Evolutionary conservation across 2,797 vertebrate species (phyloP).

Genomic region (Aratinga solstitialis): DNA sequence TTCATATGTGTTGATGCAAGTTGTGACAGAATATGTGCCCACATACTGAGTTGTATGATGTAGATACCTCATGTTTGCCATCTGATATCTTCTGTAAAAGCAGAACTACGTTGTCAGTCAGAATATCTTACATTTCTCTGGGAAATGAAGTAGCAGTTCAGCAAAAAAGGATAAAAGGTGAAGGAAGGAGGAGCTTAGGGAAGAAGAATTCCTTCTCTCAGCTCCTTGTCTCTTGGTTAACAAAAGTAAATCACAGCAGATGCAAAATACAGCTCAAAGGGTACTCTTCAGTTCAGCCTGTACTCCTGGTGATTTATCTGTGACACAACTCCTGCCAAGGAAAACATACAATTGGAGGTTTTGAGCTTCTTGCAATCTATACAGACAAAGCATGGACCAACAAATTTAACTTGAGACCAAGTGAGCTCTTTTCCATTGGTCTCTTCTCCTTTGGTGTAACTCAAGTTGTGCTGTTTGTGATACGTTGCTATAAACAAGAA

Average conservation of each 20-base stretch:
- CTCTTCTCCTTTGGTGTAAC: neutral
- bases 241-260: neutral
- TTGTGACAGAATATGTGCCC: neutral
- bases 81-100: neutral
- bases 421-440: neutral
- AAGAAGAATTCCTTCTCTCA: neutral
- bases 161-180: neutral
- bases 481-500: accelerated
- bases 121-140: neutral
- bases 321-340: neutral
- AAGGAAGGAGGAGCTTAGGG: neutral
- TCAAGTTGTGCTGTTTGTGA: neutral
- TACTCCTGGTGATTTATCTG: neutral
- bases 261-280: neutral
- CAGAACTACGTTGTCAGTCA: neutral
- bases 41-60: neutral
- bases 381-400: neutral
- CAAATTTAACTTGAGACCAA: neutral
- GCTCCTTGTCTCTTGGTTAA: neutral
- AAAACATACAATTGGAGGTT: neutral
- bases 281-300: neutral
- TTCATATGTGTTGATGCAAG: neutral
- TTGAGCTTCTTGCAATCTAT: neutral
- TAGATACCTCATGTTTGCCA: neutral
- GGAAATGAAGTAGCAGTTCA: neutral